Base-by-base conservation (phyloP, 2,888 invertebrate genomes). In the Tenthredo distinguenda region DNA sequence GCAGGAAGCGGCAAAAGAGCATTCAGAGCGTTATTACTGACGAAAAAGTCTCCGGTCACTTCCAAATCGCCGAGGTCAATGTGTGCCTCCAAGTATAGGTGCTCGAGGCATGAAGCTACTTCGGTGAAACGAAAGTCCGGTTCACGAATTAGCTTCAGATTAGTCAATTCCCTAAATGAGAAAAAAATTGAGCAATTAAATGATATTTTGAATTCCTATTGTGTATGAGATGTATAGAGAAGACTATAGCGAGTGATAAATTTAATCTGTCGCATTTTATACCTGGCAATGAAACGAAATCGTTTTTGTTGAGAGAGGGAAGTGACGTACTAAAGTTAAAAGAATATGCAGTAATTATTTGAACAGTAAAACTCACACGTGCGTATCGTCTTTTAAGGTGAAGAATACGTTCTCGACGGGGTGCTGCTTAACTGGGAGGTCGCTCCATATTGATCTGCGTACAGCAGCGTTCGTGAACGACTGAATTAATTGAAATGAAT, bases 11-110 rank as follows among this genome's bases (percentile, higher is more conserved):
- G 93, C 40, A 94, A 87, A 72, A 93, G 87, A 40, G 90, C 89
- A 86, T 93, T 92, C 76, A 93, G 88, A 5, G 90, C 90, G 55
- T 91, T 89, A 87, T 92, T 93, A 86, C 92, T 91, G 7, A 91
- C 92, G 83, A 92, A 91, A 86, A 92, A 93, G 10, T 91, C 90
- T 7, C 92, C 93, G 62, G 90, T 91, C 10, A 94, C 90, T 58
- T 89, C 89, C 74, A 94, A 88, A 74, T 91, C 89, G 18, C 94
- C 94, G 34, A 87, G 86, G 47, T 86, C 83, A 37, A 84, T 47
- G 26, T 84, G 50, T 15, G 58, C 74, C n/a, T 26, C 85, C 21
- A 85, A 58, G 4, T n/a, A 85, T 6, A 84, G 76, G 31, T 72
- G 5, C 62, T 85, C 85, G 12, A 85, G 62, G 10, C 71, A 31